Conservation (phyloP, 2,797 vertebrate genomes). For the Iguana delicatissima region DNA sequence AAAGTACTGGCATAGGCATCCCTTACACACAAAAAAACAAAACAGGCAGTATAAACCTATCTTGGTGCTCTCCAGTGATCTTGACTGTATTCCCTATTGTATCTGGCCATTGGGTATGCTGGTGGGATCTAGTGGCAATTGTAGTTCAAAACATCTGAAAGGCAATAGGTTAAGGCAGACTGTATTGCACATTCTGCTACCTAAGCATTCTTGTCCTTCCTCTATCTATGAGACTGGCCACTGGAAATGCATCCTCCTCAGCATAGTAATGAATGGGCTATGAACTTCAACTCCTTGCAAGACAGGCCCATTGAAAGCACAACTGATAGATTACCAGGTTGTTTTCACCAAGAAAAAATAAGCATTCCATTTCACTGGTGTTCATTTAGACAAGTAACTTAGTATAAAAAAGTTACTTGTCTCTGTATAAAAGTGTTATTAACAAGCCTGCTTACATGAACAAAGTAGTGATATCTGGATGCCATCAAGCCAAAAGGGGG, state of each 20-base stretch:
- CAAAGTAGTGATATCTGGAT: neutral
- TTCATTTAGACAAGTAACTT: conserved; percentile 9
- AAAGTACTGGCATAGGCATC: too few relatives aligned
- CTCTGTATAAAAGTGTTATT: too few relatives aligned
- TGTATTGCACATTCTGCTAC: neutral
- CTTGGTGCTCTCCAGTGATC: too few relatives aligned
- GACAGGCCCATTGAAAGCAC: neutral
- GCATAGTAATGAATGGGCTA: neutral
- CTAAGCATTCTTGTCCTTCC: neutral
- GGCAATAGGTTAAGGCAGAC: neutral
- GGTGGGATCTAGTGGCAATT: neutral
- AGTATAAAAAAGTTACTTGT: too few relatives aligned
- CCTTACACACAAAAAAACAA: too few relatives aligned
- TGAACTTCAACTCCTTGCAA: neutral
- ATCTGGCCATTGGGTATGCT: neutral
- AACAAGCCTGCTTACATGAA: neutral
- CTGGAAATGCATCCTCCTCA: neutral
- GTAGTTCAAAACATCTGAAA: neutral
- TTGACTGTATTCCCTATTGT: neutral
- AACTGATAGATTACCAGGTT: neutral
- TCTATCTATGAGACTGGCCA: neutral
- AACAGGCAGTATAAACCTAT: too few relatives aligned
- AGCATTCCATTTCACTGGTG: neutral
- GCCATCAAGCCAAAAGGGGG: neutral
- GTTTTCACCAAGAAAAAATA: neutral